Conservation (phyloP, 2,888 invertebrate genomes). For the Hymenopus coronatus region DNA sequence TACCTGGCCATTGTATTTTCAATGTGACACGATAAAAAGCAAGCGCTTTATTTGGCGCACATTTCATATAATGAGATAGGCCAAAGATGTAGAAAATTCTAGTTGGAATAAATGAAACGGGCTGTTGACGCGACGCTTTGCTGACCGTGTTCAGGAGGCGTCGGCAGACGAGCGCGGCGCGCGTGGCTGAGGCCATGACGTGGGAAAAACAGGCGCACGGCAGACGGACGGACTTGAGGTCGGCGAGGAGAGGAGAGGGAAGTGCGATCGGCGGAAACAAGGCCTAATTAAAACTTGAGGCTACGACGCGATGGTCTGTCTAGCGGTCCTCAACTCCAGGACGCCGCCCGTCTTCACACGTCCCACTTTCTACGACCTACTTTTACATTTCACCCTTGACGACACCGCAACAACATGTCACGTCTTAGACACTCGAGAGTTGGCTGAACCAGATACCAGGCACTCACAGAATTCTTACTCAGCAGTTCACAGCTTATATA, state of each 20-base stretch:
- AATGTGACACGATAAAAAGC: no score
- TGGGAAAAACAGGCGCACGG: slow-evolving; percentile 1
- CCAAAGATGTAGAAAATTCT: no score
- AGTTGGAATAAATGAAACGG: no score
- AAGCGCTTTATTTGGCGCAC: no score
- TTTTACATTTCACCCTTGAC: neutral
- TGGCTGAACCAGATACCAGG: no score
- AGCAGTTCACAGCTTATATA: no score
- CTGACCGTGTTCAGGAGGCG: slow-evolving; percentile 1
- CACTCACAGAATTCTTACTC: no score
- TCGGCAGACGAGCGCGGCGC: neutral
- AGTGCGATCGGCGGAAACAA: slow-evolving; percentile 24
- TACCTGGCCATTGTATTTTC: no score
- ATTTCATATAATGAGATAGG: no score
- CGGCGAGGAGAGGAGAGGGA: neutral
- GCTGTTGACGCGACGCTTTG: no score
- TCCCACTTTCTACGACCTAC: neutral
- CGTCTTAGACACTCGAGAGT: no score
- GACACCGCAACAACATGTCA: neutral
- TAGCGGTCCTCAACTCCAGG: neutral
- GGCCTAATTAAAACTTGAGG: slow-evolving; percentile 26
- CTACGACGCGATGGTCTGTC: neutral
- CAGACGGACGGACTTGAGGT: neutral
- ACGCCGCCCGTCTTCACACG: neutral
- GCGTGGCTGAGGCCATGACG: slow-evolving; percentile 5